phyloP scores from a whole-genome alignment of 2,797 vertebrate species.

The Gymnoscopelus microlampas region DNA sequence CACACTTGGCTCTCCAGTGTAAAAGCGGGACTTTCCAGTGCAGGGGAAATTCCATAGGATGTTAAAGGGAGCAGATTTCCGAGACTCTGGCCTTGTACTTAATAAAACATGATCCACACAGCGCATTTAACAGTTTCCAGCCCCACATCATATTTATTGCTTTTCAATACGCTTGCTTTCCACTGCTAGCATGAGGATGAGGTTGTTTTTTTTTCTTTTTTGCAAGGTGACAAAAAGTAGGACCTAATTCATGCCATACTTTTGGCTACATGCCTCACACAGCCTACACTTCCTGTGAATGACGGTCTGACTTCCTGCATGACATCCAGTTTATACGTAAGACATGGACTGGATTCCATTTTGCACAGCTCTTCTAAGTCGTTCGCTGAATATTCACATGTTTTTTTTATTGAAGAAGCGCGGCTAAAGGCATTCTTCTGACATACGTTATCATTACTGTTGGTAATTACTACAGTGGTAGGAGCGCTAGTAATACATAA shows the following conservation, averaged over 20 bases:
- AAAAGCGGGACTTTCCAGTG: slow-evolving; percentile 62
- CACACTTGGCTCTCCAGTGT: slow-evolving; percentile 15
- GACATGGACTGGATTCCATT: neutral
- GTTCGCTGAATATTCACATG: neutral
- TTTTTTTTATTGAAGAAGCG: too few relatives aligned
- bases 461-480: too few relatives aligned
- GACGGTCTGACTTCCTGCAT: slow-evolving; percentile 29
- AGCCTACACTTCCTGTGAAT: slow-evolving; percentile 24
- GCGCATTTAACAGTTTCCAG: slow-evolving; percentile 55
- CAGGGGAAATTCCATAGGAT: slow-evolving; percentile 67
- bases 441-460: too few relatives aligned
- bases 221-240: slow-evolving; percentile 28
- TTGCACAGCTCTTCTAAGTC: slow-evolving; percentile 10
- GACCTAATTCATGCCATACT: slow-evolving; percentile 32
- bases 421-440: too few relatives aligned
- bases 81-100: slow-evolving; percentile 60
- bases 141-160: slow-evolving; percentile 41
- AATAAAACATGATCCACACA: slow-evolving; percentile 62
- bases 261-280: slow-evolving; percentile 9
- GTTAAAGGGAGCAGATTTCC: slow-evolving; percentile 58
- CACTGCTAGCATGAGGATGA: slow-evolving; percentile 24
- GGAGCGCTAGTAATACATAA: too few relatives aligned
- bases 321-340: slow-evolving; percentile 3
- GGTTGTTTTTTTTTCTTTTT: neutral
- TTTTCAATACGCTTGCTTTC: slow-evolving; percentile 53